Evolutionary conservation across 2,113 vertebrate genomes (phyloP).

Genomic region (Myrmecobius fasciatus): DNA sequence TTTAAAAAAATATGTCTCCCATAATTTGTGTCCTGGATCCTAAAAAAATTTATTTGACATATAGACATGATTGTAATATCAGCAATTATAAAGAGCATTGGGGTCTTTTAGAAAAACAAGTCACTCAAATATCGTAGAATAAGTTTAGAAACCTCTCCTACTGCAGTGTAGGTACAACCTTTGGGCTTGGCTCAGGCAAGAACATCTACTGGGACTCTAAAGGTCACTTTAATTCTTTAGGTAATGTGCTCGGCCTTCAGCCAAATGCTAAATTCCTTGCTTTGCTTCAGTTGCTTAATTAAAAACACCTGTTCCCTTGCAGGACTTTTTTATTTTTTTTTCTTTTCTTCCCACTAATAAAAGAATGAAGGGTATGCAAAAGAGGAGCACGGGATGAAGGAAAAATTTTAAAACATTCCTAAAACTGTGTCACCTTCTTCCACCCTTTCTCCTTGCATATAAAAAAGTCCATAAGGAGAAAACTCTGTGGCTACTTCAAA

Average conservation of each 20-base stretch:
- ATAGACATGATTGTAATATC: not conserved
- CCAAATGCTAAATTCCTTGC: not conserved
- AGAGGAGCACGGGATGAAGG: not conserved
- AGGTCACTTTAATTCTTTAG: constrained; percentile 1
- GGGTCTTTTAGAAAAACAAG: not conserved
- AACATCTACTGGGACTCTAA: constrained; percentile 28
- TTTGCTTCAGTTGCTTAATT: not conserved
- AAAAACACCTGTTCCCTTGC: not conserved
- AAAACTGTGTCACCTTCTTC: constrained; percentile 17
- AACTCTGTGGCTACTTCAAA: constrained; percentile 42
- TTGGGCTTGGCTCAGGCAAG: constrained; percentile 20
- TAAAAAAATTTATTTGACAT: constrained; percentile 35
- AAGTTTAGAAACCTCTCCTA: constrained; percentile 27
- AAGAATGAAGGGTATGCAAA: constrained; percentile 28
- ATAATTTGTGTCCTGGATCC: not conserved
- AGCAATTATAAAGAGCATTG: constrained; percentile 6
- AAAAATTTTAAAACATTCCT: constrained; percentile 19
- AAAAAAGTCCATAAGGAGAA: constrained; percentile 6
- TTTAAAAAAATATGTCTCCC: not conserved
- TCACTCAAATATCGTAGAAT: constrained; percentile 14
- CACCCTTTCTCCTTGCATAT: not conserved
- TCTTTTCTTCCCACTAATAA: not conserved
- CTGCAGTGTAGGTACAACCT: constrained; percentile 3
- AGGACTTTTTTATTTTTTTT: not conserved
- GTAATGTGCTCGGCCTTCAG: not conserved